These are phyloP conservation scores for Sabatieria punctata DNA, from an alignment of 2,888 invertebrate species.

Conservation along the genomic window DNA sequence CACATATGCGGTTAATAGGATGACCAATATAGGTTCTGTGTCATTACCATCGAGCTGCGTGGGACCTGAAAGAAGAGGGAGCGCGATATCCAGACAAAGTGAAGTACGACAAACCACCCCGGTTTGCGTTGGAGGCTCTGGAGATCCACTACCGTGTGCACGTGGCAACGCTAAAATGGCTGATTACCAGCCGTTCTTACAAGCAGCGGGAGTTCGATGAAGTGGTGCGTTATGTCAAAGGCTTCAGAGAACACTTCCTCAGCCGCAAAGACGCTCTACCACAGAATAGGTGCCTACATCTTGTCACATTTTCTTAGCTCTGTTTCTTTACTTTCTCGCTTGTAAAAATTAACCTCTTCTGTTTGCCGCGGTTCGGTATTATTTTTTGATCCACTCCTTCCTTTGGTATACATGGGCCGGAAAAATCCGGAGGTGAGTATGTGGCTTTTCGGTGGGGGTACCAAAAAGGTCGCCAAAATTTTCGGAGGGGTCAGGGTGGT, in stretches of 20 bases:
- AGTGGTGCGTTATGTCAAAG: not conserved
- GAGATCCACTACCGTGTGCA: constrained; percentile 23
- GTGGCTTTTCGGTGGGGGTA: no score
- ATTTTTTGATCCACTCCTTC: no score
- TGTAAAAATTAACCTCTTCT: no score
- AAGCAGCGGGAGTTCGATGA: not conserved
- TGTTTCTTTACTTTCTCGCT: no score
- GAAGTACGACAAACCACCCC: constrained; percentile 27
- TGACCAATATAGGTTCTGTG: not conserved
- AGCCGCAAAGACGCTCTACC: not conserved
- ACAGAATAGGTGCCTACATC: no score
- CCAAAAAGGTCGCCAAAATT: no score
- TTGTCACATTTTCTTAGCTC: no score
- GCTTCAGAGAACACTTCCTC: not conserved
- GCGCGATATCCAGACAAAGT: constrained; percentile 33
- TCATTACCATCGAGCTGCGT: constrained; percentile 21
- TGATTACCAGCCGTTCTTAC: not conserved
- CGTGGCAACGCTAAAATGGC: constrained; percentile 5
- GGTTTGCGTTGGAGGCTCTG: constrained; percentile 32
- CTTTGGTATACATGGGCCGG: no score
- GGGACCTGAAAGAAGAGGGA: constrained; percentile 28
- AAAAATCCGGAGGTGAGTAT: no score
- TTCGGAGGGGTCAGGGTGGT: no score
- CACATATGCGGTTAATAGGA: no score
- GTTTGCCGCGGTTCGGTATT: no score